Evolutionary conservation across 2,888 invertebrate genomes (phyloP).

Genomic region (Drosophila niveifrons): DNA sequence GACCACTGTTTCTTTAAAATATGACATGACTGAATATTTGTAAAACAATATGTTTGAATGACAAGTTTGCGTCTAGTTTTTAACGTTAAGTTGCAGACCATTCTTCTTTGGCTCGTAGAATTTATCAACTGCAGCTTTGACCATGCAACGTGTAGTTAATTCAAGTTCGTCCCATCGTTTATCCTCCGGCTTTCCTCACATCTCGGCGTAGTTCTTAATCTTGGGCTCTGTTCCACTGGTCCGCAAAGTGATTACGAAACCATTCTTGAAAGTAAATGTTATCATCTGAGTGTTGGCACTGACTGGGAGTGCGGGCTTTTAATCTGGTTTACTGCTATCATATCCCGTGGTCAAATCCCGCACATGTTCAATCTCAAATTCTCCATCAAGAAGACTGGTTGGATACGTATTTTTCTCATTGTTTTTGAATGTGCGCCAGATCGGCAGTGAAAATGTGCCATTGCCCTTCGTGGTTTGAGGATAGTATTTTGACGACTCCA

Average conservation of each 20-base stretch:
- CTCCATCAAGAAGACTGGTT: slow-evolving; percentile 87
- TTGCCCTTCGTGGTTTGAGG: no score
- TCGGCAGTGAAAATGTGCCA: no score
- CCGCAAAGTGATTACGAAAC: slow-evolving; percentile 94
- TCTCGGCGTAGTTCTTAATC: slow-evolving; percentile 98
- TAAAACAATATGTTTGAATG: neutral
- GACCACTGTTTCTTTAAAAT: no score
- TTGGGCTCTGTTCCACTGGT: slow-evolving; percentile 99
- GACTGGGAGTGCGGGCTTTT: slow-evolving; percentile 89
- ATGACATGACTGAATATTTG: no score
- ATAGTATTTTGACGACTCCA: no score
- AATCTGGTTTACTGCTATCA: slow-evolving; percentile 90
- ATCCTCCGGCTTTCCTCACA: slow-evolving; percentile 89
- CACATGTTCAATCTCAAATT: slow-evolving; percentile 89
- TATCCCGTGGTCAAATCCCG: slow-evolving; percentile 94
- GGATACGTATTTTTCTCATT: slow-evolving; percentile 89
- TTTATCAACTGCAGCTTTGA: slow-evolving; percentile 91
- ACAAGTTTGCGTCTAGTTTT: slow-evolving; percentile 23
- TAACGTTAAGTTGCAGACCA: slow-evolving; percentile 84
- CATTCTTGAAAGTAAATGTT: slow-evolving; percentile 95
- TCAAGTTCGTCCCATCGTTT: slow-evolving; percentile 89
- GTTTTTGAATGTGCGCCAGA: slow-evolving; percentile 90
- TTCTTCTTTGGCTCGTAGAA: slow-evolving; percentile 92
- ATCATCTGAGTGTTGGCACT: slow-evolving; percentile 94
- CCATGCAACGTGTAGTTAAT: slow-evolving; percentile 90